Percentiles rank a stretch among this genome's conserved stretches.
phyloP scores from a whole-genome alignment of 2,113 vertebrate genomes.

The Grus americana region DNA sequence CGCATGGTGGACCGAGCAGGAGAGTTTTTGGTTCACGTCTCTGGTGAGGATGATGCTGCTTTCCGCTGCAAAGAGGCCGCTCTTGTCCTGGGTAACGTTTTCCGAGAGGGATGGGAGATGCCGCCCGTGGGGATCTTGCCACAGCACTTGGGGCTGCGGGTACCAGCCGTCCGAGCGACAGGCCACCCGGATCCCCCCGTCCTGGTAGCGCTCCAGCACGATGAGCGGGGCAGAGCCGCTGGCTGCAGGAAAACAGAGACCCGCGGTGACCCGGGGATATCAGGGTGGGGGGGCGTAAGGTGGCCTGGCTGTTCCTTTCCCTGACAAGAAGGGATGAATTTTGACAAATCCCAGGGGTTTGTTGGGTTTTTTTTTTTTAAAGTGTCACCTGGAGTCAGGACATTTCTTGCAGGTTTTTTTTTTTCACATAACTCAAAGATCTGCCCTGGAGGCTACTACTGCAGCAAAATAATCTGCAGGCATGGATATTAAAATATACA shows the following conservation, averaged over 20 bases:
- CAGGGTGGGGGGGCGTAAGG: neutral
- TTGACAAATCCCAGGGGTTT: neutral
- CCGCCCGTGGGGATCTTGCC: neutral
- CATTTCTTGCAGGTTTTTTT: neutral
- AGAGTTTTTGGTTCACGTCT: neutral
- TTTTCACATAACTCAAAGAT: neutral
- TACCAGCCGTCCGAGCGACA: neutral
- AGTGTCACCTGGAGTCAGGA: neutral
- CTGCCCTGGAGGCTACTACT: neutral
- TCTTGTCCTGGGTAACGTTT: neutral
- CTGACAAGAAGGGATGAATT: neutral
- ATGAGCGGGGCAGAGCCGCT: neutral
- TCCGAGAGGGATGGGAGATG: neutral
- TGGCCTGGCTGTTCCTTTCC: neutral
- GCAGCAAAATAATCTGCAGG: neutral
- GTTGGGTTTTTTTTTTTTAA: accelerated
- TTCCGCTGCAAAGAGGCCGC: neutral
- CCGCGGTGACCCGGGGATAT: neutral
- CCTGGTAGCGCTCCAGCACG: neutral
- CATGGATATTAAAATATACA: neutral
- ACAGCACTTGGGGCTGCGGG: neutral
- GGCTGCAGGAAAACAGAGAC: neutral
- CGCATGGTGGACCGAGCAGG: neutral
- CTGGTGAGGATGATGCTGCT: neutral
- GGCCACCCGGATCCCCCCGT: neutral